Evolutionary conservation across 1,140 invertebrate species (phyloP).

Genomic region (Zaprionus africanus): DNA sequence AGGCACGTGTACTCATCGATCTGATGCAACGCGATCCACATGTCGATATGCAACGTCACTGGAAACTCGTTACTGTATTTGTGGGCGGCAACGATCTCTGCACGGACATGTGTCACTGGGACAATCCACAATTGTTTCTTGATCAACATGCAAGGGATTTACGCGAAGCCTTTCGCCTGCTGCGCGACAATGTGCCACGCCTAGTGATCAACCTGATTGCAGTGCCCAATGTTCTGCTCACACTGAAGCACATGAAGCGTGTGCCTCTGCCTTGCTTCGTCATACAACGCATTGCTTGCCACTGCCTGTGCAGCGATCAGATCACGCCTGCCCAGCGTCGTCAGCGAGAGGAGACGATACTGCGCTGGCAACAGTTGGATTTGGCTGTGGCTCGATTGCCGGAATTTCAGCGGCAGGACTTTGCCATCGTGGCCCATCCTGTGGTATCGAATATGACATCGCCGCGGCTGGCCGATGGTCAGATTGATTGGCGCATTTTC

Average conservation of each 20-base stretch:
- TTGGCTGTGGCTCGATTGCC: constrained; percentile 74
- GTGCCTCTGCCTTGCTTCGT: constrained; percentile 80
- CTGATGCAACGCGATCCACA: constrained; percentile 86
- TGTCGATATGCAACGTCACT: constrained; percentile 87
- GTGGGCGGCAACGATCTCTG: constrained; percentile 91
- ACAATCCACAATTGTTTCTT: constrained; percentile 42
- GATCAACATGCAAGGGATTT: constrained; percentile 67
- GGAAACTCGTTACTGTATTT: constrained; percentile 89
- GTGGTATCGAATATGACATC: constrained; percentile 82
- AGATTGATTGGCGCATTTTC: constrained; percentile 87
- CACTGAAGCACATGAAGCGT: constrained; percentile 66
- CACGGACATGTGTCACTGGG: constrained; percentile 86
- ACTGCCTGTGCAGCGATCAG: constrained; percentile 85
- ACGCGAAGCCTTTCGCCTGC: constrained; percentile 53
- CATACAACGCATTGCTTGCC: constrained; percentile 84
- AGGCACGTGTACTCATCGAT: constrained; percentile 87
- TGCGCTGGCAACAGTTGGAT: constrained; percentile 83
- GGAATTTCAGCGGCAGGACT: constrained; percentile 84
- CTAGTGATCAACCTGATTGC: constrained; percentile 70
- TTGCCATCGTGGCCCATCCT: constrained; percentile 88
- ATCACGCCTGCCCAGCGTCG: constrained; percentile 43
- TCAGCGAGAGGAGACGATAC: constrained; percentile 75
- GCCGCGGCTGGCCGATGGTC: constrained; percentile 79
- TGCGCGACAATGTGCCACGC: constrained; percentile 74
- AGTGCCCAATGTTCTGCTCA: constrained; percentile 69